Evolutionary conservation across 2,113 vertebrate species (phyloP).

Genomic region (Tetrao urogallus): DNA sequence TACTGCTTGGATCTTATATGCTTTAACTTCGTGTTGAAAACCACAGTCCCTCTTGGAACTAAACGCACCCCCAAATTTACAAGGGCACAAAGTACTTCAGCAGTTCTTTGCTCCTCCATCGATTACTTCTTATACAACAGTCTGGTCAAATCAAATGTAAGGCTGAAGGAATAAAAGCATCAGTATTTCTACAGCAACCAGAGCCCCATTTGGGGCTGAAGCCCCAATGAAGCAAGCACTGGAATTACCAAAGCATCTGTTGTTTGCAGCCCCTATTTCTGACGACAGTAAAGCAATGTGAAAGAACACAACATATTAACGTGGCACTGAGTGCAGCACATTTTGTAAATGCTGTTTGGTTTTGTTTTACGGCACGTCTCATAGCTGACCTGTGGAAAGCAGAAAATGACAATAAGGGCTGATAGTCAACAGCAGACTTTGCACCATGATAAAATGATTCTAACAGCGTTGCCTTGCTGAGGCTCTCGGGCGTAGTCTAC

Average conservation of each 20-base stretch:
- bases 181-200: neutral
- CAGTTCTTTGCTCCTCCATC: neutral
- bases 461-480: neutral
- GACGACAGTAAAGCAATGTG: neutral
- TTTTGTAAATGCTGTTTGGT: neutral
- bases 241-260: neutral
- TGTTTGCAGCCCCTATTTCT: neutral
- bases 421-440: neutral
- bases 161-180: neutral
- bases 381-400: neutral
- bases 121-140: neutral
- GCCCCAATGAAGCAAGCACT: neutral
- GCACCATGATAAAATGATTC: neutral
- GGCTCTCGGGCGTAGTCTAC: neutral
- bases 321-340: neutral
- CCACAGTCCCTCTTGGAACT: neutral
- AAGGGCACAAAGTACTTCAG: neutral
- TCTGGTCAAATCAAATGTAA: neutral
- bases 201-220: neutral
- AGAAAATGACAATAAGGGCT: neutral
- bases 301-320: neutral
- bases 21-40: neutral
- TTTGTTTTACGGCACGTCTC: neutral
- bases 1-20: neutral
- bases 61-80: neutral